Base-by-base conservation (phyloP, 2,797 vertebrate species). In the Sternarchorhynchus goeldii region DNA sequence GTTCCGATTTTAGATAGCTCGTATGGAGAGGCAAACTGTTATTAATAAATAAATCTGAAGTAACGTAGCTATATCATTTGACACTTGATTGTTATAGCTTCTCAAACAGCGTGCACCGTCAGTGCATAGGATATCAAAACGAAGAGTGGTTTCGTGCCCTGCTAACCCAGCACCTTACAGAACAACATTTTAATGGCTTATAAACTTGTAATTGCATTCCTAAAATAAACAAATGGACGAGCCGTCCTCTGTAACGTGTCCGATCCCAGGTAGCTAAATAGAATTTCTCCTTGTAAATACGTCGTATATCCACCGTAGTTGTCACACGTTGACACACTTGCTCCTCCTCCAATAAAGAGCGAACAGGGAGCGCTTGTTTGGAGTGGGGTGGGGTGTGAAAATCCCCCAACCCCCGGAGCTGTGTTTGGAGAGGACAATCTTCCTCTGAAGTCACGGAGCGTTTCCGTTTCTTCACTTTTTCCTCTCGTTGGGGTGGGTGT, bases 341-440 rank as follows among this genome's bases (percentile, higher is more conserved):
- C 45, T 25, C 8, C n/a, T 41, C 32, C 31, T 68, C 65, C 21
- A 70, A 29, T 32, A 55, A n/a, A 3, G 45, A n/a, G 50, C 17
- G 45, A 57, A 76, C 34, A 68, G 59, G 12, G 20, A 56, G 67
- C 74, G 58, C 34, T 39, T 65, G 60, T 68, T 20, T 76, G 36
- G 4, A 32, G 31, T 21, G 18, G 76, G 10, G 20, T 71, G 36
- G 57, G 36, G 25, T 25, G 25, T 25, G 25, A 25, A 25, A 58
- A 32, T 34, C 17, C n/a, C 36, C 45, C 45, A 20, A 72, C 68
- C 36, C 56, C 53, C 34, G 16, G 58, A 57, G 21, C 17, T 16
- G 34, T 60, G 66, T 72, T 67, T 20, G 55, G 53, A 55, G 25
- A 3, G 4, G 20, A 60, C 56, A 36, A 36, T 81, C 62, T 76